A percentile compares a stretch with the other conserved stretches of the same genome.
Conservation (phyloP, 2,113 vertebrate genomes). For the Percina caprodes region DNA sequence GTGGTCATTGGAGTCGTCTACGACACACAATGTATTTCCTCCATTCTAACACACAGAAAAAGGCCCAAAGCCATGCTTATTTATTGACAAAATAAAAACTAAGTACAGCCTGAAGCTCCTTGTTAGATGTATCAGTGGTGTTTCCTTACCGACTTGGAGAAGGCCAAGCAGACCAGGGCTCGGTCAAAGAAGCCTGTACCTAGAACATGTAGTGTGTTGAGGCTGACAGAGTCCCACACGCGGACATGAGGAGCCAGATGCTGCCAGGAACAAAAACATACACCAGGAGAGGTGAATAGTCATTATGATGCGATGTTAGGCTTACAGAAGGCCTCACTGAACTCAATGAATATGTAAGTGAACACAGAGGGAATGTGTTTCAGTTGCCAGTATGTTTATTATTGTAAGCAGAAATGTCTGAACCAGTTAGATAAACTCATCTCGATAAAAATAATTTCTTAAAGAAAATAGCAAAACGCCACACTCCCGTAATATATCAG, state of each 20-base stretch:
- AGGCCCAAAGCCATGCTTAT: neutral
- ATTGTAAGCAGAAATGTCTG: neutral
- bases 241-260: conserved; percentile 96
- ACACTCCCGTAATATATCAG: neutral
- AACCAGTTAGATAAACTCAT: neutral
- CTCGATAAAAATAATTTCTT: neutral
- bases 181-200: conserved; percentile 95
- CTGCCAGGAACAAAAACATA: conserved; percentile 74
- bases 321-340: neutral
- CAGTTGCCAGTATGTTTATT: neutral
- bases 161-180: conserved; percentile 94
- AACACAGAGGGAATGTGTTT: neutral
- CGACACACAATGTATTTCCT: conserved; percentile 91
- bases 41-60: conserved; percentile 87
- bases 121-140: neutral
- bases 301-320: neutral
- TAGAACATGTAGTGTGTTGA: conserved; percentile 96
- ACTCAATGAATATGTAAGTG: neutral
- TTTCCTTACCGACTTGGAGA: conserved; percentile 95
- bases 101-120: no score
- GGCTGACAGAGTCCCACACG: conserved; percentile 97
- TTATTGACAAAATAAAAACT: neutral
- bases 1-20: conserved; percentile 98
- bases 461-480: neutral
- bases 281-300: conserved; percentile 11